These are phyloP conservation scores for Camponotus fellah DNA, from an alignment of 2,888 invertebrate genomes.

Conservation along the genomic window DNA sequence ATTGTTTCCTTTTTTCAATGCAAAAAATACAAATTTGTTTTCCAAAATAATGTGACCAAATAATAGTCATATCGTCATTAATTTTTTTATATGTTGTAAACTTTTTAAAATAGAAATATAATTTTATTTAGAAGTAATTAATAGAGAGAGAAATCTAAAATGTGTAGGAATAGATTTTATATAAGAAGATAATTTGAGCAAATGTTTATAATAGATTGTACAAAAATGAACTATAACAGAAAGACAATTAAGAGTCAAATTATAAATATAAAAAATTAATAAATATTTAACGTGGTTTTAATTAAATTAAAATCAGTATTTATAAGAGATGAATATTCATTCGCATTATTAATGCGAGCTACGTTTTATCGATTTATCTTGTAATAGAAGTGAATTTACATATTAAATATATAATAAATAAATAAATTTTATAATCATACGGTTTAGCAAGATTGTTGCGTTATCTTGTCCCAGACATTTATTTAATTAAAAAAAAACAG, in stretches of 20 bases:
- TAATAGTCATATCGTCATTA: background rate
- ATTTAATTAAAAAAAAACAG: conserved; percentile 6
- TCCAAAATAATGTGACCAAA: background rate
- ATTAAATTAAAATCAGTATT: conserved; percentile 68
- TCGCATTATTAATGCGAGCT: conserved; percentile 54
- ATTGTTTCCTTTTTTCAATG: background rate
- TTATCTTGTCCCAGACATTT: background rate
- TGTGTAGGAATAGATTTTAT: background rate
- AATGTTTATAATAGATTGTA: background rate
- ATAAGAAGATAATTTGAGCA: background rate
- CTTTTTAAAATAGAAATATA: background rate
- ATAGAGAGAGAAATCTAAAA: background rate
- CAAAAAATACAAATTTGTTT: background rate
- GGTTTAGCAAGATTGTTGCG: conserved; percentile 13
- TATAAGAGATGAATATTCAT: conserved; percentile 66
- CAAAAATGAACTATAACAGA: background rate
- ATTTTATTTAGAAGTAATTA: background rate
- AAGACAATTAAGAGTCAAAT: background rate
- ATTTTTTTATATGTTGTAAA: background rate
- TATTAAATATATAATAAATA: conserved; percentile 7
- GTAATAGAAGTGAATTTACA: conserved; percentile 46
- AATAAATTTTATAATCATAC: background rate
- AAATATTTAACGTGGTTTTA: conserved; percentile 65
- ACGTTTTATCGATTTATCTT: conserved; percentile 47
- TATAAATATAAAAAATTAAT: conserved; percentile 48